Evolutionary conservation across 2,113 vertebrate genomes (phyloP), one percentile per base, ranked within the genome.

Genomic region (Sminthopsis crassicaudata): DNA sequence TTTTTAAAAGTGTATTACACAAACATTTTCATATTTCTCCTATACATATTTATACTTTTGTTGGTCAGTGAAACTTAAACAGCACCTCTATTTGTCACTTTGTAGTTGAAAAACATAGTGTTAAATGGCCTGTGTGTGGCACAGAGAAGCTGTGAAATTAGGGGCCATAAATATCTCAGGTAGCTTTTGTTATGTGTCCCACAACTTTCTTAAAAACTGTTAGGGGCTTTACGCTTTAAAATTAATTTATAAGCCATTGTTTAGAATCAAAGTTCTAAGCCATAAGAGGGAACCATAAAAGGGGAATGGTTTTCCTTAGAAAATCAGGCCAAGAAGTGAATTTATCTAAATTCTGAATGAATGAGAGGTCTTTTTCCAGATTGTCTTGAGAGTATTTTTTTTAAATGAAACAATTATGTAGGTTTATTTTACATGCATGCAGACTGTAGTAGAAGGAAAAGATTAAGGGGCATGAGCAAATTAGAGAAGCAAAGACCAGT

Each of bases 391-490:
- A 93, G 14, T 96, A 53, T 91, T 46, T 24, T 46, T 91, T 91
- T 96, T 95, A 95, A 95, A 84, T 97, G 91, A 95, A 95, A 94
- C 67, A 89, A 10, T 95, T 93, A 91, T 94, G 42, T 94, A 92
- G 92, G 46, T 91, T 97, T 97, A 96, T 92, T 88, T 97, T 95
- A 95, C 42, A 46, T 92, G 76, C 50, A 96, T 92, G 67, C 89
- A 97, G 95, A 94, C 51, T 89, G 51, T 76, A 36, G 0, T 12
- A 93, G 96, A 90, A 46, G 42, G 25, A 55, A 94, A 95, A 97
- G 95, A 97, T 98, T 95, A 97, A 97, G 96, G 96, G 96, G 93
- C 93, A 94, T 67, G 30, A 93, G n/a, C 9, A 60, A 97, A 96
- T 93, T 96, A 95, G 91, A 94, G 93, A 98, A 96, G 46, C 1